Evolutionary conservation across 1,140 invertebrate genomes (phyloP).

Genomic region (Drosophila carrolli): DNA sequence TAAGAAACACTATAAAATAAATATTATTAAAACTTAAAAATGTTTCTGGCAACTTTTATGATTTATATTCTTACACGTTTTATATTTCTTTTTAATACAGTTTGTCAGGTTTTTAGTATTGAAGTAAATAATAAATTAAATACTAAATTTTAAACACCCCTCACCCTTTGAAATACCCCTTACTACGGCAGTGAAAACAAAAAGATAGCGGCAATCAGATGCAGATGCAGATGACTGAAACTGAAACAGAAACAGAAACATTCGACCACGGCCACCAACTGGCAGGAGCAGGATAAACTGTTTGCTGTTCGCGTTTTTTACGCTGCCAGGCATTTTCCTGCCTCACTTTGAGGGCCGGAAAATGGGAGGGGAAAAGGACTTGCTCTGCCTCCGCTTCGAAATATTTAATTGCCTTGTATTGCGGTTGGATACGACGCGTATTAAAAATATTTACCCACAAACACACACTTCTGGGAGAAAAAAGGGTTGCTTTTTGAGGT

Average conservation of each 20-base stretch:
- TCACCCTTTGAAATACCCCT: slow-evolving; percentile 7
- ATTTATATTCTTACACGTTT: no score
- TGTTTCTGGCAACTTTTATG: no score
- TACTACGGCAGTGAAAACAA: slow-evolving; percentile 30
- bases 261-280: slow-evolving; percentile 49
- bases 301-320: slow-evolving; percentile 45
- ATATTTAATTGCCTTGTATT: slow-evolving; percentile 83
- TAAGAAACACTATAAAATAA: neutral
- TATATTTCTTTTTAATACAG: no score
- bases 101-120: no score
- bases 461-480: slow-evolving; percentile 6
- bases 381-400: slow-evolving; percentile 56
- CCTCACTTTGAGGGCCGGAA: slow-evolving; percentile 53
- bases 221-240: slow-evolving; percentile 52
- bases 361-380: slow-evolving; percentile 31
- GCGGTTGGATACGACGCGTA: slow-evolving; percentile 78
- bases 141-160: neutral
- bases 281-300: slow-evolving; percentile 67
- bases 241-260: slow-evolving; percentile 15
- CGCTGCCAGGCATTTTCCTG: slow-evolving; percentile 40
- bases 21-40: neutral
- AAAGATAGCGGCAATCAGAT: slow-evolving; percentile 72
- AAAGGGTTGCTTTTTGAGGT: slow-evolving; percentile 38
- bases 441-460: slow-evolving; percentile 80
- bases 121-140: neutral